Evolutionary conservation across 2,888 invertebrate species (phyloP), one percentile per base, ranked within the genome.

Genomic region (Lottia gigantea): DNA sequence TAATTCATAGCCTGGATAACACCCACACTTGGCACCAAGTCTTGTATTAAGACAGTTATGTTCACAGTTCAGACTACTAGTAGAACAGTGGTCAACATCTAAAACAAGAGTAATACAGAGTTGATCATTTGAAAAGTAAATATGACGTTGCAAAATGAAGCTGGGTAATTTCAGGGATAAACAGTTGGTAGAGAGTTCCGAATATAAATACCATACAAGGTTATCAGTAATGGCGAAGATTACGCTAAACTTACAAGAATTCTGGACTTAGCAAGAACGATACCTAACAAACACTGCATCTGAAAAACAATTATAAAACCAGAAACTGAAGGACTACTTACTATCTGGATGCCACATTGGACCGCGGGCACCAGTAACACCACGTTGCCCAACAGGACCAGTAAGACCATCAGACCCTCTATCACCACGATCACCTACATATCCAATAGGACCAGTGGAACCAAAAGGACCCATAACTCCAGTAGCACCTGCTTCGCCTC

Each of bases 51-150:
- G 16, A 67, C 67, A 67, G 12, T 55, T 40, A 40, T 67, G 67
- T 25, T 67, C 67, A 67, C 67, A 67, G 14, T 49, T 55, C 31
- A 67, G 19, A 45, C 61, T 55, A 15, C 40, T n/a, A n/a, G 16
- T 65, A 25, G 47, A 31, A 19, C 65, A 46, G 46, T n/a, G 25
- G 46, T 46, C 46, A 1, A 47, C 66, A 16, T 14, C 46, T 66
- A 55, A 23, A 55, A 55, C 6, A 23, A 55, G 1, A 49, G 2
- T 31, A 31, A 2, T 31, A 31, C 3, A 3, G 2, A 3, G 31
- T 31, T 3, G 6, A 31, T 31, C 31, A 31, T 3, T 3, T 31
- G 6, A 31, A 31, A 3, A 31, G 2, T 6, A 31, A 31, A 31
- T 31, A 31, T 31, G 6, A 3, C 31, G 31, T 31, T 31, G 31